Conservation (phyloP, 2,888 invertebrate species). For the Himalopsyche tibetana region DNA sequence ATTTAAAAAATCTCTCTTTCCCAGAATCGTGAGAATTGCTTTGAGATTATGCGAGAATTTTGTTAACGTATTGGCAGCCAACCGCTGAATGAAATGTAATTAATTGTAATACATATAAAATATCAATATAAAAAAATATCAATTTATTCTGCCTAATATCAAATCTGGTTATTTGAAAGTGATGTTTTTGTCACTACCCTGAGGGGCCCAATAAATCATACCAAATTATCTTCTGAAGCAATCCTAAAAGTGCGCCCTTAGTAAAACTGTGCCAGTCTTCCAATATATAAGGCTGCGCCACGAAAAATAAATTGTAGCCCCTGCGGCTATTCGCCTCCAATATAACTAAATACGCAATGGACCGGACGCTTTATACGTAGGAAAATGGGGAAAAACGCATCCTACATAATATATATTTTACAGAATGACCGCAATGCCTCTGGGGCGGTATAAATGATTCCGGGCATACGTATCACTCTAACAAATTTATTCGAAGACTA, state of each 20-base stretch:
- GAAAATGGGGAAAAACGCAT: conserved; percentile 22
- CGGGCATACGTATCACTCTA: background rate
- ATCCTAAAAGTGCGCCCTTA: background rate
- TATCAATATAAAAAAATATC: too few relatives aligned
- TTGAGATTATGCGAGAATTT: too few relatives aligned
- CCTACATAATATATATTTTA: conserved; percentile 36
- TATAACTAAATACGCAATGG: conserved; percentile 39
- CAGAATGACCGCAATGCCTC: conserved; percentile 23
- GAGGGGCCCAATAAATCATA: too few relatives aligned
- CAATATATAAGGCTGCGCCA: background rate
- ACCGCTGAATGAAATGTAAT: too few relatives aligned
- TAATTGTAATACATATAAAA: too few relatives aligned
- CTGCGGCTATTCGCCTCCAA: conserved; percentile 8
- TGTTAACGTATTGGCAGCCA: too few relatives aligned
- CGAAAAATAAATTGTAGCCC: conserved; percentile 14
- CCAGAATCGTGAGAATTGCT: too few relatives aligned
- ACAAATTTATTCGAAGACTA: too few relatives aligned
- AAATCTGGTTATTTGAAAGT: too few relatives aligned
- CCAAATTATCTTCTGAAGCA: background rate
- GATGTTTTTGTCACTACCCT: too few relatives aligned
- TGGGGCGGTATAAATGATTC: conserved; percentile 3
- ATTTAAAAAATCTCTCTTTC: too few relatives aligned
- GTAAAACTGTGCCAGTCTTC: background rate
- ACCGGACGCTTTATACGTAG: conserved; percentile 6
- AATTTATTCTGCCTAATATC: too few relatives aligned